Evolutionary conservation across 2,113 vertebrate genomes (phyloP), one percentile per base, ranked within the genome.

Genomic region (Microtus oregoni): DNA sequence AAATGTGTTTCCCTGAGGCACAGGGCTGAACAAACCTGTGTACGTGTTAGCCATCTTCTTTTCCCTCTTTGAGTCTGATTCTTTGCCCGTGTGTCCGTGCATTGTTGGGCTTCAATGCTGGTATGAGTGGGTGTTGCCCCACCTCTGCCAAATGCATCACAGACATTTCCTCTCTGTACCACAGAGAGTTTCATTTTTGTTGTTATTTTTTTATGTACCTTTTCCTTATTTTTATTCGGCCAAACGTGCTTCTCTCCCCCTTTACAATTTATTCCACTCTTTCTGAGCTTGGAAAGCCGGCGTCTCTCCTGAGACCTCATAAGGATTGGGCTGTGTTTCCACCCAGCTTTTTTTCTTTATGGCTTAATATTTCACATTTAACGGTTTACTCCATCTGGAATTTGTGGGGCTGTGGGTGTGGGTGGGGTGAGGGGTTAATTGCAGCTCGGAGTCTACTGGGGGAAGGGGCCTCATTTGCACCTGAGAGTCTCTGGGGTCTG

Each of bases 341-440:
- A 68, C 70, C 52, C 3, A 14, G 61, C n/a, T 12, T 47, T 70
- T 52, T 89, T 83, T 58, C 79, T 86, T 78, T 85, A 92, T 93
- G 58, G 92, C 95, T 93, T 97, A 88, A 93, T 96, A 81, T 96
- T 94, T 96, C 76, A 72, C 78, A 90, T 87, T 93, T 92, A 95
- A 79, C 96, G 85, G 96, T 93, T 88, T 52, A 22, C 96, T 96
- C 88, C 89, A 2, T 78, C 94, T 82, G 96, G 96, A 73, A 79
- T 90, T 92, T 30, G 90, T 73, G 72, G 86, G 92, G 75, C 88
- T 87, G 83, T 67, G 92, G 73, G 38, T 85, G 89, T 72, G 92
- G 91, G 91, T 67, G 90, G 91, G 73, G 95, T 44, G 44, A 92
- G 92, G 89, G 81, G 92, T 47, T 96, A 76, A 96, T 95, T 86